Percentiles rank a stretch among this genome's conserved stretches.
These are phyloP conservation scores for Fopius arisanus DNA, from an alignment of 1,140 invertebrate species.

Conservation along the genomic window DNA sequence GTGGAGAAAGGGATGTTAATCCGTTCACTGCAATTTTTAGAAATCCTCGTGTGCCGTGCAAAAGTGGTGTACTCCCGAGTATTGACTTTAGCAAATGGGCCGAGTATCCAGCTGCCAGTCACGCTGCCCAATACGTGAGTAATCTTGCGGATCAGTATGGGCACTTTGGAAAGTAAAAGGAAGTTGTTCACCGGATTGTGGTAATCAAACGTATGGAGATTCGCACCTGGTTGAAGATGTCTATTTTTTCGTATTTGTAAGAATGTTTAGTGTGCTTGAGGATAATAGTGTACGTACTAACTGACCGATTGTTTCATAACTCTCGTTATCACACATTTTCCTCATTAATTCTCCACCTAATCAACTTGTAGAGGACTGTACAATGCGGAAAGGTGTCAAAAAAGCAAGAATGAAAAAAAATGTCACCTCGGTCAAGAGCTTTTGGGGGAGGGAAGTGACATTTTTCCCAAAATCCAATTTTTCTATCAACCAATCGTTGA, in stretches of 20 bases:
- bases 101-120: constrained; percentile 67
- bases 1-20: too few relatives aligned
- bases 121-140: constrained; percentile 72
- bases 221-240: background rate
- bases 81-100: constrained; percentile 91
- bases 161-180: constrained; percentile 67
- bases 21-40: too few relatives aligned
- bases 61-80: constrained; percentile 82
- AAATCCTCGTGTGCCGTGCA: constrained; percentile 88
- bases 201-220: background rate
- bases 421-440: too few relatives aligned
- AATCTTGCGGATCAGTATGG: constrained; percentile 68
- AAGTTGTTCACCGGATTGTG: background rate
- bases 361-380: too few relatives aligned
- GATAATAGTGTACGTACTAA: background rate
- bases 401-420: too few relatives aligned
- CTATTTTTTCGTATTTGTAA: background rate
- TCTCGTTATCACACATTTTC: background rate
- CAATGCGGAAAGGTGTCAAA: too few relatives aligned
- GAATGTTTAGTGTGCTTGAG: background rate
- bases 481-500: too few relatives aligned
- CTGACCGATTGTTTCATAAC: background rate
- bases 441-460: too few relatives aligned
- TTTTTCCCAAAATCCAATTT: too few relatives aligned
- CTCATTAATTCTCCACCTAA: too few relatives aligned